Evolutionary conservation across 1,140 invertebrate species (phyloP).

Genomic region (Cotesia typhae): DNA sequence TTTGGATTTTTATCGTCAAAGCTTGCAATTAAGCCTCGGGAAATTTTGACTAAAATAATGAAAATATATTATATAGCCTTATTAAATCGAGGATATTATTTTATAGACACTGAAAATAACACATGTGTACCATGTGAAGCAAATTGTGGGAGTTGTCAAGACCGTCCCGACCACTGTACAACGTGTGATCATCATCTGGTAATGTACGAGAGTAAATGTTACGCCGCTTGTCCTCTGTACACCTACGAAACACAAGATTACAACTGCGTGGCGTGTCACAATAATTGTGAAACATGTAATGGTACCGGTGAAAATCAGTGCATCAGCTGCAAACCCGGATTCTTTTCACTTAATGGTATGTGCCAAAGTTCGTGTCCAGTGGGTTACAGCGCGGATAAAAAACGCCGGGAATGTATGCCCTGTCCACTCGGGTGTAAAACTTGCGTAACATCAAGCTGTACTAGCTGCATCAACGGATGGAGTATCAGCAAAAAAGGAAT

Average conservation of each 20-base stretch:
- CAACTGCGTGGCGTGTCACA: slow-evolving; percentile 79
- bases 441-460: slow-evolving; percentile 74
- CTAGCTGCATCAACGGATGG: slow-evolving; percentile 76
- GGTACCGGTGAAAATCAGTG: slow-evolving; percentile 81
- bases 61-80: background rate
- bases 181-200: slow-evolving; percentile 85
- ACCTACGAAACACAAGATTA: slow-evolving; percentile 86
- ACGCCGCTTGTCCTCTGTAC: slow-evolving; percentile 80
- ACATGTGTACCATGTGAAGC: slow-evolving; percentile 82
- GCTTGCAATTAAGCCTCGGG: too few relatives aligned
- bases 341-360: slow-evolving; percentile 71
- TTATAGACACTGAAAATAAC: slow-evolving; percentile 73
- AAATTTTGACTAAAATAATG: background rate
- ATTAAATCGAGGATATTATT: background rate
- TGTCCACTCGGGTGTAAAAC: slow-evolving; percentile 78
- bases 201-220: slow-evolving; percentile 81
- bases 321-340: slow-evolving; percentile 77
- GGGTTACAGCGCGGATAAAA: slow-evolving; percentile 78
- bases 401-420: slow-evolving; percentile 76
- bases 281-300: slow-evolving; percentile 83
- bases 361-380: slow-evolving; percentile 72
- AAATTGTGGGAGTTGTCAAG: slow-evolving; percentile 83
- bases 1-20: too few relatives aligned
- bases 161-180: slow-evolving; percentile 80
- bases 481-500: slow-evolving; percentile 75